Percentiles rank a stretch among this genome's conserved stretches.
These are phyloP conservation scores for Nettapus auritus DNA, from an alignment of 2,113 vertebrate species.

Conservation along the genomic window DNA sequence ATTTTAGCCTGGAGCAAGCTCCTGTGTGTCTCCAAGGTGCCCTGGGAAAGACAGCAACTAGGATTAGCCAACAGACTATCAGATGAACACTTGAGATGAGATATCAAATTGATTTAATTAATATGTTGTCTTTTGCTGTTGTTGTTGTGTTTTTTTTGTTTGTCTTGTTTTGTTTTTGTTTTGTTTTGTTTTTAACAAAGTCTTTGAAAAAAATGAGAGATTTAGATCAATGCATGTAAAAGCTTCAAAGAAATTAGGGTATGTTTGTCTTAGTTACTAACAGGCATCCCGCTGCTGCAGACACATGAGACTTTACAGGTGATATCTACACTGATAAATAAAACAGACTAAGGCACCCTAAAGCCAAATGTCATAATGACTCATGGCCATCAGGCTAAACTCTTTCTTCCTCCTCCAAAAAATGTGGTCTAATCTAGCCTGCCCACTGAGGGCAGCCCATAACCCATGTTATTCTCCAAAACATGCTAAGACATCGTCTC, in stretches of 20 bases:
- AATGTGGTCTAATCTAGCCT: not conserved
- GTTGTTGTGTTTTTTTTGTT: not conserved
- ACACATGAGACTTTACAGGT: conserved; percentile 46
- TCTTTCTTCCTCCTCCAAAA: not conserved
- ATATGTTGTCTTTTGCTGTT: not conserved
- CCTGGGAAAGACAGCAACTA: conserved; percentile 50
- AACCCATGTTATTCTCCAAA: not conserved
- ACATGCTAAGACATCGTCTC: not conserved
- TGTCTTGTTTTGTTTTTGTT: no score
- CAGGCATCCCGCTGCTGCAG: conserved; percentile 33
- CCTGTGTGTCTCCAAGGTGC: conserved; percentile 45
- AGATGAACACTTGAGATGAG: conserved; percentile 59
- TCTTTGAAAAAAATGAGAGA: conserved; percentile 32
- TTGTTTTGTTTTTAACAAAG: not conserved
- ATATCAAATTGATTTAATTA: conserved; percentile 65
- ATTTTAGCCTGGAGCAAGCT: conserved; percentile 58
- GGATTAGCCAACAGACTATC: conserved; percentile 33
- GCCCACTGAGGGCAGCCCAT: not conserved
- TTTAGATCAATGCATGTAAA: conserved; percentile 37
- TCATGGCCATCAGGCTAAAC: conserved; percentile 19
- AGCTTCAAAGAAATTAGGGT: conserved; percentile 40
- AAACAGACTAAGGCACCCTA: conserved; percentile 10
- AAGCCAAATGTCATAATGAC: conserved; percentile 24
- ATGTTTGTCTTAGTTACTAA: conserved; percentile 44
- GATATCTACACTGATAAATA: conserved; percentile 41